These are phyloP conservation scores for Enteromius treurensis DNA, from an alignment of 2,797 vertebrate species.

Conservation along the genomic window DNA sequence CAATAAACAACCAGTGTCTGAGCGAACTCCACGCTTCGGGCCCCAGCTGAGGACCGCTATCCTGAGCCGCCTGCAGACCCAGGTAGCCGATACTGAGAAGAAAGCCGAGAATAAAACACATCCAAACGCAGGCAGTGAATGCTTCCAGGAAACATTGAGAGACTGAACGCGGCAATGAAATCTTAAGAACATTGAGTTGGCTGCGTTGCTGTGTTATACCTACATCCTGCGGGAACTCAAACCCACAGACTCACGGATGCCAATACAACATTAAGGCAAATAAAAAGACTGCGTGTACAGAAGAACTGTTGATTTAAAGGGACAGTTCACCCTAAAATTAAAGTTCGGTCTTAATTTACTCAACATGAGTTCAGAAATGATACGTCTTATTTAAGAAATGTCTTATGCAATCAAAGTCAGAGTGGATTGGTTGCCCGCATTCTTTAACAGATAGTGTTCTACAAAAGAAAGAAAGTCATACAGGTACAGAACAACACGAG, in stretches of 20 bases:
- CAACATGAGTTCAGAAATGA: too few species aligned
- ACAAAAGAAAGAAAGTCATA: not conserved
- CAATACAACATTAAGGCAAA: not conserved
- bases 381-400: not conserved
- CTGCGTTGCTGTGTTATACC: slow-evolving; percentile 9
- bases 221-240: not conserved
- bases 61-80: slow-evolving; percentile 16
- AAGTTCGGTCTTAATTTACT: not conserved
- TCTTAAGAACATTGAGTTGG: not conserved
- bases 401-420: not conserved
- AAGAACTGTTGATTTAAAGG: not conserved
- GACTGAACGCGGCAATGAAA: slow-evolving; percentile 3
- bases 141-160: slow-evolving; percentile 31
- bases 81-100: slow-evolving; percentile 22
- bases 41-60: slow-evolving; percentile 26
- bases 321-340: not conserved
- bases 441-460: not conserved
- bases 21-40: slow-evolving; percentile 29
- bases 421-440: not conserved
- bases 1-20: slow-evolving; percentile 39
- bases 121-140: slow-evolving; percentile 26
- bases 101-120: slow-evolving; percentile 30
- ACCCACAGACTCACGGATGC: not conserved
- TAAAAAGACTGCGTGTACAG: not conserved
- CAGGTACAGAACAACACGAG: not conserved